Percentiles rank a stretch among this genome's conserved stretches.
Evolutionary conservation across 1,140 invertebrate genomes (phyloP).

Genomic region (Temnothorax nylanderi): DNA sequence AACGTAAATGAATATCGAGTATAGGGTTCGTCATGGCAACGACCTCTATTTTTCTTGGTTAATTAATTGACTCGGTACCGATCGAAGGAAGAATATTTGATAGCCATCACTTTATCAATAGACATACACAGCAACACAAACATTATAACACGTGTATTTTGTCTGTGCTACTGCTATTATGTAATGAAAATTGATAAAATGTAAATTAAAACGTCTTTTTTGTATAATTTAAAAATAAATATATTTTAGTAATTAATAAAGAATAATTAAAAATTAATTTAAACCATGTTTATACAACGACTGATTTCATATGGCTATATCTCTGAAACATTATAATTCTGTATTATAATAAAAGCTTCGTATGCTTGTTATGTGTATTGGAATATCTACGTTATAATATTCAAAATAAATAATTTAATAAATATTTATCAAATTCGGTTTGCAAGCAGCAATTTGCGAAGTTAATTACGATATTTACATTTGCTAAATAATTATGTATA

Average conservation of each 20-base stretch:
- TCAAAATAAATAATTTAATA: neutral
- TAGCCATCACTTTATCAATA: constrained; percentile 32
- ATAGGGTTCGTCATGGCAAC: constrained; percentile 13
- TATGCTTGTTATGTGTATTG: neutral
- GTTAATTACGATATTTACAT: constrained; percentile 1
- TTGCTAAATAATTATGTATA: neutral
- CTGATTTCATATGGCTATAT: neutral
- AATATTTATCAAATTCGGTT: neutral
- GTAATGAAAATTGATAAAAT: neutral
- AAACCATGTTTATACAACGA: neutral
- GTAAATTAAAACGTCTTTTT: neutral
- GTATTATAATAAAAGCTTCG: neutral
- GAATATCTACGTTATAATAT: neutral
- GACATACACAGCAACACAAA: neutral
- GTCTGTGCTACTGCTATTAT: neutral
- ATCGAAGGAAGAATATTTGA: constrained; percentile 18
- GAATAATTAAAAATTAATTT: neutral
- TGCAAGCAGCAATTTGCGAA: neutral
- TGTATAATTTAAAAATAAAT: neutral
- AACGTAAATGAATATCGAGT: constrained; percentile 68
- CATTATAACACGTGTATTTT: neutral
- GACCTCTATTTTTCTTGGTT: constrained; percentile 29
- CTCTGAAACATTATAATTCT: neutral
- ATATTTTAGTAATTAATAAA: neutral
- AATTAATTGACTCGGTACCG: constrained; percentile 45